Evolutionary conservation across 2,888 invertebrate genomes (phyloP).

Genomic region (Drosophila birchii): DNA sequence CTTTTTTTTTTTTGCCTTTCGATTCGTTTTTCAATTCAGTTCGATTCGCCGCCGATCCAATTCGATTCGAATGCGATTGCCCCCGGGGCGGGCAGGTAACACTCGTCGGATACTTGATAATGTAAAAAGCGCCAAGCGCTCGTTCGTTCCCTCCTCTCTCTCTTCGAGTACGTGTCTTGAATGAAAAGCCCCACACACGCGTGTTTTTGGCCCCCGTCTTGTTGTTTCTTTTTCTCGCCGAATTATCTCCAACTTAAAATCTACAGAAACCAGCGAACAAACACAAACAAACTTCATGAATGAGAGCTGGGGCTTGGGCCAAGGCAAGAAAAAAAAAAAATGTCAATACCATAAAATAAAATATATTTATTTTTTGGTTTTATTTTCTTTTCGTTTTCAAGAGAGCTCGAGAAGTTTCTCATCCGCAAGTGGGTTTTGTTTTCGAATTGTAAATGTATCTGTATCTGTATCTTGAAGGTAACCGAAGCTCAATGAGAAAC

Average conservation of each 20-base stretch:
- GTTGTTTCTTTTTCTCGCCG: constrained; percentile 51
- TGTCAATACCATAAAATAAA: constrained; percentile 50
- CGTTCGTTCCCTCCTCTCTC: constrained; percentile 6
- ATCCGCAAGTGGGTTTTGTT: constrained; percentile 27
- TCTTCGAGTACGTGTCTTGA: constrained; percentile 67
- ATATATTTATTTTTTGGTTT: not conserved
- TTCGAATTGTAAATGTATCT: constrained; percentile 10
- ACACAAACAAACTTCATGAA: constrained; percentile 61
- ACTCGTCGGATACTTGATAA: constrained; percentile 53
- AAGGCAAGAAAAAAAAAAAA: constrained; percentile 46
- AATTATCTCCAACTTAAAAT: constrained; percentile 70
- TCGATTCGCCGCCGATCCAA: constrained; percentile 13
- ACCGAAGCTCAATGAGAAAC: constrained; percentile 10
- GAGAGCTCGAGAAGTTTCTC: constrained; percentile 16
- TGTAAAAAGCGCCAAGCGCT: constrained; percentile 49
- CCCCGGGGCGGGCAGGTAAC: constrained; percentile 36
- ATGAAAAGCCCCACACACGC: constrained; percentile 57
- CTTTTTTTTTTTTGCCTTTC: constrained; percentile 32
- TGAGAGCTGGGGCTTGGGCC: constrained; percentile 43
- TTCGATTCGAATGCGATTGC: constrained; percentile 27
- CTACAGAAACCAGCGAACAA: constrained; percentile 48
- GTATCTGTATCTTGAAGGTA: not conserved
- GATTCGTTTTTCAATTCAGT: constrained; percentile 17
- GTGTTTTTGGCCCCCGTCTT: constrained; percentile 13
- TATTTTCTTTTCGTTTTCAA: constrained; percentile 27